Percentiles rank a stretch among this genome's conserved stretches.
Conservation (phyloP, 2,797 vertebrate genomes). For the Pangasius mekongensis region DNA sequence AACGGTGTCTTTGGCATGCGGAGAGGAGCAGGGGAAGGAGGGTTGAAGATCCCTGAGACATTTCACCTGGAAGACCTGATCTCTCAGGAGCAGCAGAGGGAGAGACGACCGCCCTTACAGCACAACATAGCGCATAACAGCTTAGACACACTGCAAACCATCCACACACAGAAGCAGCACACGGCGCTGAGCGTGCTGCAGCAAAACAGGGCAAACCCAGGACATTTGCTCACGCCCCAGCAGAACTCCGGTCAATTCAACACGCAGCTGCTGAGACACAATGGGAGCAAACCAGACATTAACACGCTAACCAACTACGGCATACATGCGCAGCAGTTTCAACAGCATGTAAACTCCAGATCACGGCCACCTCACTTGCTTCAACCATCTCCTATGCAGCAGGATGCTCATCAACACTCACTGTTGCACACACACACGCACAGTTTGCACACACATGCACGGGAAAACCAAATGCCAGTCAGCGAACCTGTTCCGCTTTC, state of each 20-base stretch:
- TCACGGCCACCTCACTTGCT: neutral
- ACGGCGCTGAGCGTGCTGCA: constrained; percentile 38
- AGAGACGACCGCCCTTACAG: constrained; percentile 28
- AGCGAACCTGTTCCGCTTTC: constrained; percentile 17
- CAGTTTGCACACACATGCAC: neutral
- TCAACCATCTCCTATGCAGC: constrained; percentile 8
- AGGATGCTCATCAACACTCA: constrained; percentile 1
- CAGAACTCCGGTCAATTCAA: constrained; percentile 25
- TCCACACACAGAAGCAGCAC: constrained; percentile 53
- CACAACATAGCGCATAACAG: neutral
- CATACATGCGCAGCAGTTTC: constrained; percentile 21
- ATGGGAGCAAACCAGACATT: constrained; percentile 29
- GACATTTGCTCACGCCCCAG: neutral
- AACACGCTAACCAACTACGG: constrained; percentile 11
- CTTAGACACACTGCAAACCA: constrained; percentile 22
- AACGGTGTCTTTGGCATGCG: constrained; percentile 11
- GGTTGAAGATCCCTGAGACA: constrained; percentile 59
- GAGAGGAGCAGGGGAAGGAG: constrained; percentile 18
- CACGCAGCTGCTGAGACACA: constrained; percentile 22
- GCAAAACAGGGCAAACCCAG: constrained; percentile 31
- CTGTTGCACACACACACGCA: constrained; percentile 6
- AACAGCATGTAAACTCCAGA: neutral
- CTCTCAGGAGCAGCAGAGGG: constrained; percentile 60
- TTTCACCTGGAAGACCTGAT: constrained; percentile 74
- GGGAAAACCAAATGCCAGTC: constrained; percentile 1